Evolutionary conservation across 2,113 vertebrate genomes (phyloP), one percentile per base, ranked within the genome.

Genomic region (Procapra przewalskii): DNA sequence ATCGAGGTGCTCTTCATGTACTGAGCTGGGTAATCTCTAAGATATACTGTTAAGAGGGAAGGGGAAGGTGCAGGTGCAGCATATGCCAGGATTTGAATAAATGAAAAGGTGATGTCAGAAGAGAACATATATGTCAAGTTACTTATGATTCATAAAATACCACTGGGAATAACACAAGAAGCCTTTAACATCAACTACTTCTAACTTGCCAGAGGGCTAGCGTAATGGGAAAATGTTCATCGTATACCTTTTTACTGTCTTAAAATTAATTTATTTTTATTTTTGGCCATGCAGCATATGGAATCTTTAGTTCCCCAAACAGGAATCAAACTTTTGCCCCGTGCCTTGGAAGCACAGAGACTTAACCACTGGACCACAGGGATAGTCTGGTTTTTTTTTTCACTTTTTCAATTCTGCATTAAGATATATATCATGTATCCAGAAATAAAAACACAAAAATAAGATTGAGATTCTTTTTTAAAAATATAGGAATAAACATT

Each of bases 371-470:
- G 71, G 40, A 77, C 71, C 71, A 77, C 40, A 25, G 40, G 11
- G 71, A 12, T 43, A 77, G 71, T 43, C 40, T 25, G 48, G 36
- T 59, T 48, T 48, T 48, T 36, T 95, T 62, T 55, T 48, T 62
- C 10, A 54, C 33, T 36, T 54, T 96, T 92, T 57, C 97, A 92
- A 87, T 87, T 92, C n/a, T 71, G 62, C 89, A 33, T 33, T n/a
- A 81, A 2, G 23, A 82, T 43, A 86, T 55, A 3, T 17, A 57
- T 21, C 45, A 82, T 16, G 45, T 79, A 60, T 50, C 88, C 23
- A 64, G 55, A 45, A 91, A 83, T 33, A 43, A 57, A 85, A 80
- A 36, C 8, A 88, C 29, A 90, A 88, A 62, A 43, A 80, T 50
- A 57, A 88, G 23, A 77, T 0, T 57, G 60, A 88, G 84, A 62